Evolutionary conservation across 2,888 invertebrate genomes (phyloP).

Genomic region (Andrena flavipes): DNA sequence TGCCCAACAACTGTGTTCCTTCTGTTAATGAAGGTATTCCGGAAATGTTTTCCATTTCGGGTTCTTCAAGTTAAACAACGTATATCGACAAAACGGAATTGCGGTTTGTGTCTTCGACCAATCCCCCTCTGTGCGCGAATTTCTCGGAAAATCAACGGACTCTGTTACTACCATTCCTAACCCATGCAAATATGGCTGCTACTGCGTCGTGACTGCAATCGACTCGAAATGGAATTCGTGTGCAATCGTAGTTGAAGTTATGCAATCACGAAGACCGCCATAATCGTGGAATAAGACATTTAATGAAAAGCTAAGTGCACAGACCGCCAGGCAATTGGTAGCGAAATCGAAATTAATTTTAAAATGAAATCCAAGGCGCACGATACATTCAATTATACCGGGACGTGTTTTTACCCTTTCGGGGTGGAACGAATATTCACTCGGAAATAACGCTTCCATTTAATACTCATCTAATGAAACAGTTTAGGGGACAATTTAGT

Average conservation of each 20-base stretch:
- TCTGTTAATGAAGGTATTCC: not conserved
- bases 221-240: slow-evolving; percentile 72
- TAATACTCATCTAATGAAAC: not conserved
- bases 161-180: slow-evolving; percentile 71
- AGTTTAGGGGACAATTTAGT: not conserved
- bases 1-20: not conserved
- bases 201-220: slow-evolving; percentile 71
- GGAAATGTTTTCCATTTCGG: slow-evolving; percentile 42
- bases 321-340: slow-evolving; percentile 56
- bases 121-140: slow-evolving; percentile 70
- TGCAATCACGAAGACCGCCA: slow-evolving; percentile 64
- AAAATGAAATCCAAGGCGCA: slow-evolving; percentile 46
- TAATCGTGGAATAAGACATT: slow-evolving; percentile 69
- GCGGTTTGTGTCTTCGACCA: slow-evolving; percentile 67
- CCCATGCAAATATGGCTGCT: slow-evolving; percentile 79
- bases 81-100: slow-evolving; percentile 59
- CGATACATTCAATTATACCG: slow-evolving; percentile 48
- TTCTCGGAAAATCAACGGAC: slow-evolving; percentile 75
- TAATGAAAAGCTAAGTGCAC: slow-evolving; percentile 63
- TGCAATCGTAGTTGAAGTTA: slow-evolving; percentile 71
- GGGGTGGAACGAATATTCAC: slow-evolving; percentile 3
- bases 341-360: slow-evolving; percentile 62
- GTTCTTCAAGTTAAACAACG: slow-evolving; percentile 76
- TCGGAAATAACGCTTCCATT: not conserved
- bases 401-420: slow-evolving; percentile 41